phyloP scores from a whole-genome alignment of 2,113 vertebrate species.

The Microtus oregoni region DNA sequence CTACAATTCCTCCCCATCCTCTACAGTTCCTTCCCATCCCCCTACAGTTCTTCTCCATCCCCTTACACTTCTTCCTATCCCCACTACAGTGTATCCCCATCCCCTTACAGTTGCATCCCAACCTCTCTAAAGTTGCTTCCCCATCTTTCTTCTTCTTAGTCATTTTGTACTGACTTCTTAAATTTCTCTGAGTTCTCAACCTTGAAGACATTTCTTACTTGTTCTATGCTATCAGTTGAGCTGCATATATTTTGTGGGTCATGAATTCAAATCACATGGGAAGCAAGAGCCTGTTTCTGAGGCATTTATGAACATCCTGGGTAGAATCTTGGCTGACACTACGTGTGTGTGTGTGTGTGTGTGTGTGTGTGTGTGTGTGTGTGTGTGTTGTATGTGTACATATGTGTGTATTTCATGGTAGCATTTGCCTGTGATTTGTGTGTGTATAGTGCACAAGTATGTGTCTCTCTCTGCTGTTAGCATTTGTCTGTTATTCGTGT shows the following conservation, averaged over 20 bases:
- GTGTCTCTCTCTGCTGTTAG: not conserved
- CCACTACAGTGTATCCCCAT: not conserved
- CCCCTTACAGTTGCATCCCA: too few relatives aligned
- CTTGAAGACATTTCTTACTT: slow-evolving; percentile 27
- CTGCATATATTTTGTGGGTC: slow-evolving; percentile 24
- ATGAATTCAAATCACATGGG: slow-evolving; percentile 40
- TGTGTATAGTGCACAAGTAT: not conserved
- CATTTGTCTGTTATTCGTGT: not conserved
- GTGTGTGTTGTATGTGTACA: not conserved
- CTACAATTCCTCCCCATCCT: too few relatives aligned
- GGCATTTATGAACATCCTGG: not conserved
- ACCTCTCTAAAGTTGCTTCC: not conserved
- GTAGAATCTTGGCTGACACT: not conserved
- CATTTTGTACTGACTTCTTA: slow-evolving; percentile 41
- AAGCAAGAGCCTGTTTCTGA: slow-evolving; percentile 6
- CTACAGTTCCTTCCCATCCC: too few relatives aligned
- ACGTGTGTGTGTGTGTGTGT: not conserved
- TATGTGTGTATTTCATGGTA: too few relatives aligned
- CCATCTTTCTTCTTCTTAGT: not conserved
- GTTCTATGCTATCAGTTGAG: not conserved
- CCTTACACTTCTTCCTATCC: not conserved
- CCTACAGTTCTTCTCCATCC: too few relatives aligned
- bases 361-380: not conserved
- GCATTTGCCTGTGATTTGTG: not conserved
- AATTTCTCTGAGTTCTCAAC: not conserved